These are phyloP conservation scores for Cantharis rufa DNA, from an alignment of 2,888 invertebrate species.

Conservation along the genomic window DNA sequence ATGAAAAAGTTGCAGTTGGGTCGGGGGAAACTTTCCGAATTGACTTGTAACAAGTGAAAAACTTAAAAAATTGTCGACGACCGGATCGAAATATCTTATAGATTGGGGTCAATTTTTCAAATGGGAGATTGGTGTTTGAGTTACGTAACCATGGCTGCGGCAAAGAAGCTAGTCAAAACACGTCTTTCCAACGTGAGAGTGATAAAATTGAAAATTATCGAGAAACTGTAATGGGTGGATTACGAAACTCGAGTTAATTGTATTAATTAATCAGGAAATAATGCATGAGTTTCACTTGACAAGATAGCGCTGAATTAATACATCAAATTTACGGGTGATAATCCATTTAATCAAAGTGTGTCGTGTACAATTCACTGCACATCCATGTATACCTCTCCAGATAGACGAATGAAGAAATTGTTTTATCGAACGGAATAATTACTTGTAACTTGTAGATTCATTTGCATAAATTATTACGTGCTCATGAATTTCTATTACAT, in stretches of 20 bases:
- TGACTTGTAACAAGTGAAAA: neutral
- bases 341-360: constrained; percentile 20
- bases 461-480: constrained; percentile 14
- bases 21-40: neutral
- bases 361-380: constrained; percentile 5
- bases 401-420: constrained; percentile 1
- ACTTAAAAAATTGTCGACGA: neutral
- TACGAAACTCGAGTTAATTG: constrained; percentile 16
- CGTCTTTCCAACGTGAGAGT: neutral
- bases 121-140: neutral
- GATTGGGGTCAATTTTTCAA: neutral
- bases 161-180: neutral
- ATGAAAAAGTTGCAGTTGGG: neutral
- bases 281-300: constrained; percentile 18
- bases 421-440: constrained; percentile 17
- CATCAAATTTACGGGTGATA: constrained; percentile 12
- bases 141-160: neutral
- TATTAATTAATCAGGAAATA: constrained; percentile 26
- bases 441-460: constrained; percentile 1
- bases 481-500: constrained; percentile 5
- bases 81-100: neutral
- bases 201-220: neutral
- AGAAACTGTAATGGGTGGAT: neutral
- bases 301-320: constrained; percentile 8
- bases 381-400: neutral